Evolutionary conservation across 2,797 vertebrate species (phyloP).

Genomic region (Alauda arvensis): DNA sequence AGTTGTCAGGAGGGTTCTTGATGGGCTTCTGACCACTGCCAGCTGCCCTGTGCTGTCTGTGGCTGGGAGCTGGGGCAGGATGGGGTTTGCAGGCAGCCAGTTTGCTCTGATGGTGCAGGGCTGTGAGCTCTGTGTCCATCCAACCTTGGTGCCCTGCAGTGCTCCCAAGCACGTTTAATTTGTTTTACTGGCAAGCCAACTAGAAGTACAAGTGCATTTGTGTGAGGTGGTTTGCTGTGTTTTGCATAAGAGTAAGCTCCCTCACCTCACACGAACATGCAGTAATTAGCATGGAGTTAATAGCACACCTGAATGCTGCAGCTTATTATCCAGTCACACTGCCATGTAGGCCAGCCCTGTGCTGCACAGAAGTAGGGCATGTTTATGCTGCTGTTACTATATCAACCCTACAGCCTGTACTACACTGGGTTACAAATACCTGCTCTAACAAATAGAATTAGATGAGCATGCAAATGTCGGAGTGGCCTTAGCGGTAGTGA

Average conservation of each 20-base stretch:
- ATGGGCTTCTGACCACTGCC: neutral
- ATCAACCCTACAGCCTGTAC: neutral
- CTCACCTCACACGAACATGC: neutral
- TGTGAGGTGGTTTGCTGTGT: neutral
- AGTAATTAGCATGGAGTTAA: constrained; percentile 16
- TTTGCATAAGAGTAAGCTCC: constrained; percentile 11
- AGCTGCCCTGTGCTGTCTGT: neutral
- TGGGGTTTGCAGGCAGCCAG: neutral
- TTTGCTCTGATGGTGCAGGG: neutral
- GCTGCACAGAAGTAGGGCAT: constrained; percentile 14
- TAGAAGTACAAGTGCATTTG: neutral
- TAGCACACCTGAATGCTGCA: neutral
- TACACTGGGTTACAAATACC: neutral
- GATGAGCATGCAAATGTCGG: neutral
- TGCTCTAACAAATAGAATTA: neutral
- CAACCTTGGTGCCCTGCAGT: neutral
- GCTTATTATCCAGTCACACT: neutral
- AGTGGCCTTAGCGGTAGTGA: neutral
- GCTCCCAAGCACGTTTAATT: neutral
- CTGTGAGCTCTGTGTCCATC: neutral
- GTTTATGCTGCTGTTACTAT: neutral
- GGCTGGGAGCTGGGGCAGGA: rapidly evolving
- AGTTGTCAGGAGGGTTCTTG: neutral
- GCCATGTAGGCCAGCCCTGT: neutral
- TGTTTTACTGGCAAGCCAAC: neutral